Conservation (phyloP, 2,888 invertebrate genomes). For the Lycophotia porphyrea region DNA sequence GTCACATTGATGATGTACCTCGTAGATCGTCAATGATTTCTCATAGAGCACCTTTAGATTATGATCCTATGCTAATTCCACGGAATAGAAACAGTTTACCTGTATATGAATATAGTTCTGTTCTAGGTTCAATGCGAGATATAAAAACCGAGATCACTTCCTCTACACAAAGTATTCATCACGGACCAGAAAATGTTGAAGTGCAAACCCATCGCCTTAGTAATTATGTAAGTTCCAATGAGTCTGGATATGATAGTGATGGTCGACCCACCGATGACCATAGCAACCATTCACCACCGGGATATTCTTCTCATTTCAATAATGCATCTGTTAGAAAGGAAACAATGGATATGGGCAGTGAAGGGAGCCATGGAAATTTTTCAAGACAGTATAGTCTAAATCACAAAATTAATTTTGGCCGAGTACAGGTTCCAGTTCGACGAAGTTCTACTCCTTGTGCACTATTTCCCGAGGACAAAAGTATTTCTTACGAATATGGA, state of each 20-base stretch:
- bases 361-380: slow-evolving; percentile 81
- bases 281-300: slow-evolving; percentile 89
- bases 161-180: slow-evolving; percentile 89
- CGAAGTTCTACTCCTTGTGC: slow-evolving; percentile 88
- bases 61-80: slow-evolving; percentile 88
- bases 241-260: slow-evolving; percentile 96
- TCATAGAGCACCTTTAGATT: slow-evolving; percentile 84
- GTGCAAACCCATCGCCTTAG: slow-evolving; percentile 91
- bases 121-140: slow-evolving; percentile 83
- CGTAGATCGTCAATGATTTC: slow-evolving; percentile 88
- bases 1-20: slow-evolving; percentile 80
- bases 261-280: slow-evolving; percentile 91
- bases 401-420: slow-evolving; percentile 85
- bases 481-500: slow-evolving; percentile 79
- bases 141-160: slow-evolving; percentile 84
- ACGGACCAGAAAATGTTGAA: slow-evolving; percentile 89
- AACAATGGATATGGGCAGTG: slow-evolving; percentile 74
- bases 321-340: slow-evolving; percentile 76
- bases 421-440: slow-evolving; percentile 84
- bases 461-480: slow-evolving; percentile 84
- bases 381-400: slow-evolving; percentile 86
- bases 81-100: slow-evolving; percentile 88
- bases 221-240: slow-evolving; percentile 95
- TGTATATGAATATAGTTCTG: slow-evolving; percentile 85
- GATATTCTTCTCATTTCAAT: slow-evolving; percentile 86